Base-by-base conservation (phyloP, 37 sponge, comb jelly and placozoan genomes). In the Spongia lamella region DNA sequence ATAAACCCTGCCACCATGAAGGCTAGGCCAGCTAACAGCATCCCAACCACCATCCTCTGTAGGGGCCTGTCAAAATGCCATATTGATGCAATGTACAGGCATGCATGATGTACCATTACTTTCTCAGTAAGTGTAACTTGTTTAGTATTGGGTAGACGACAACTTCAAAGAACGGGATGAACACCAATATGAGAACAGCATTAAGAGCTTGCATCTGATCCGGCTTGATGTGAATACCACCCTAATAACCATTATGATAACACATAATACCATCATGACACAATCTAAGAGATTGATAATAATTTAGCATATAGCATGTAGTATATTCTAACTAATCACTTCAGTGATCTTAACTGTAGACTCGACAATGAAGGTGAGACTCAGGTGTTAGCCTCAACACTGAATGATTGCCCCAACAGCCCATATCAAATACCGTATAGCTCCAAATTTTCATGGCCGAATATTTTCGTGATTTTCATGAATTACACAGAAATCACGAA, bases 141-240 rank as follows among this genome's bases (percentile, higher is more conserved):
- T 51, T 75, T 25, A 92, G 59, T 1, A 92, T 33, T 11, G 99
- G 99, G 76, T 98, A 98, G 22, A 98, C 80, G 4, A 92, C 39
- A 1, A 81, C 22, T 56, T 98, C 96, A 74, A 98, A 98, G 16
- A 95, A 19, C 6, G 99, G 99, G 34, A 98, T 98, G 59, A 92
- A 84, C 22, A 89, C 62, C 22, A 98, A 72, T 38, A 98, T 95
- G 30, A 95, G 76, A 17, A 98, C 73, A 2, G 99, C 94, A 52
- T 98, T 98, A 34, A 93, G 72, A 1, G 88, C 85, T 73, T 95
- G 92, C 70, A 95, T 80, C 75, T 92, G 93, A 61, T 96, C 97
- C 1, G 97, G 97, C 30, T 89, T 76, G 22, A 96, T 87, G 0
- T 27, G 59, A 40, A 85, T 32, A 20, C 33, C 58, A 7, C 77